Evolutionary conservation across 92 coral and sea anemone genomes (phyloP), one percentile per base, ranked within the genome.

Genomic region (Phenganax marumi): DNA sequence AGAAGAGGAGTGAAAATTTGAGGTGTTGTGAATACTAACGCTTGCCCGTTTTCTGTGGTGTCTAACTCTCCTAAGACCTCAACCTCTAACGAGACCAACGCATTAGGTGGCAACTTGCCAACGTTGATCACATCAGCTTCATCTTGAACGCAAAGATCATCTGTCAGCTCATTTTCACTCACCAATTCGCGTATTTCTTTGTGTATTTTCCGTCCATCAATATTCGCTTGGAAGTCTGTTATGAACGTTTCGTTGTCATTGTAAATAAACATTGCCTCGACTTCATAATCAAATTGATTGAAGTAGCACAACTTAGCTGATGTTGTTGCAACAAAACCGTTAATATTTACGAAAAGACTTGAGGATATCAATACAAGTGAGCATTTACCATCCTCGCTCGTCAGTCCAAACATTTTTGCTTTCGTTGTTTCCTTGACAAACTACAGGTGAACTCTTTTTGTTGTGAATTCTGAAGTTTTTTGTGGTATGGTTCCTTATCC

Each of bases 101-200:
- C 88, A 23, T 83, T 91, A 89, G 99, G 90, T 69, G 96, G 97
- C 89, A 96, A 90, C 89, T 92, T 91, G 11, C 98, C 99, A 51
- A 96, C 84, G 61, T 93, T 93, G 23, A 96, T 83, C 61, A 91
- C 87, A 86, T 90, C 91, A 52, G 88, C 70, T 51, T 91, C 89
- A 51, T 92, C 93, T 14, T 91, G 55, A 25, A 11, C 26, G 50
- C 25, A 72, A 72, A 47, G 92, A 18, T 92, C 92, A 16, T 87
- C 69, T 49, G 91, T 81, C 26, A 12, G 12, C 53, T 74, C 47
- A 39, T 52, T 89, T 79, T 11, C 88, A 61, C 0, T 24, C 49
- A 62, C 68, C 68, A 70, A 81, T 13, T 90, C 93, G 57, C 92
- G 83, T 63, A 96, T 77, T 47, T 90, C 91, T 1, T 87, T 89